These are phyloP conservation scores for Perca flavescens DNA, from an alignment of 2,113 vertebrate species.

Conservation along the genomic window DNA sequence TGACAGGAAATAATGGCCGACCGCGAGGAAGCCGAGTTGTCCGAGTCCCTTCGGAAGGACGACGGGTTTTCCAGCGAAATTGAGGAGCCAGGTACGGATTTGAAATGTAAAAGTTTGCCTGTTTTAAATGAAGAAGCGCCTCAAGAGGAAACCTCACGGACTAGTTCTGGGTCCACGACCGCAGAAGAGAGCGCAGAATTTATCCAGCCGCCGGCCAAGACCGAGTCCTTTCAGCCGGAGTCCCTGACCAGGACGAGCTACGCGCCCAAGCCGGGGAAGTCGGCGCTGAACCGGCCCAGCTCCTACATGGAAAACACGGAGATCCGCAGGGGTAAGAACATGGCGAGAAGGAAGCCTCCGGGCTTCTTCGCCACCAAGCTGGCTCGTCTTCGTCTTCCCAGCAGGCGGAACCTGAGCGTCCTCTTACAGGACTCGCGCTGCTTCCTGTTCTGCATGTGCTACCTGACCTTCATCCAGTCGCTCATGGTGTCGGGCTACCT, in stretches of 20 bases:
- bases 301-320: slow-evolving; percentile 71
- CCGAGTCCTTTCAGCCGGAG: slow-evolving; percentile 60
- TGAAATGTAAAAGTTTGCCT: slow-evolving; percentile 87
- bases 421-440: slow-evolving; percentile 93
- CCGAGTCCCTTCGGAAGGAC: slow-evolving; percentile 73
- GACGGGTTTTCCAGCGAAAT: slow-evolving; percentile 64
- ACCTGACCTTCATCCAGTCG: slow-evolving; percentile 88
- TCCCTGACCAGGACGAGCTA: slow-evolving; percentile 62
- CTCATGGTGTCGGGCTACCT: slow-evolving; percentile 99
- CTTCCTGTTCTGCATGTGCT: slow-evolving; percentile 85
- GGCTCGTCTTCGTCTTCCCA: slow-evolving; percentile 74
- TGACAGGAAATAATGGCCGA: slow-evolving; percentile 74
- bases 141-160: slow-evolving; percentile 66
- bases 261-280: slow-evolving; percentile 74
- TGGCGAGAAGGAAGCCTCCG: slow-evolving; percentile 51
- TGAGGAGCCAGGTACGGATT: slow-evolving; percentile 64
- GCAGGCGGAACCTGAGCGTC: slow-evolving; percentile 81
- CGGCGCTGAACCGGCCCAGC: slow-evolving; percentile 73
- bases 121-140: slow-evolving; percentile 77
- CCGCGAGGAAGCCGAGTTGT: slow-evolving; percentile 70
- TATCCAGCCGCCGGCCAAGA: slow-evolving; percentile 57
- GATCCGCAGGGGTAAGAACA: slow-evolving; percentile 62
- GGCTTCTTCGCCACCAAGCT: slow-evolving; percentile 77
- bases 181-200: slow-evolving; percentile 70
- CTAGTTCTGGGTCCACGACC: slow-evolving; percentile 65